These are phyloP conservation scores for Drosophila hamatofila DNA, from an alignment of 2,888 invertebrate species.

Conservation along the genomic window DNA sequence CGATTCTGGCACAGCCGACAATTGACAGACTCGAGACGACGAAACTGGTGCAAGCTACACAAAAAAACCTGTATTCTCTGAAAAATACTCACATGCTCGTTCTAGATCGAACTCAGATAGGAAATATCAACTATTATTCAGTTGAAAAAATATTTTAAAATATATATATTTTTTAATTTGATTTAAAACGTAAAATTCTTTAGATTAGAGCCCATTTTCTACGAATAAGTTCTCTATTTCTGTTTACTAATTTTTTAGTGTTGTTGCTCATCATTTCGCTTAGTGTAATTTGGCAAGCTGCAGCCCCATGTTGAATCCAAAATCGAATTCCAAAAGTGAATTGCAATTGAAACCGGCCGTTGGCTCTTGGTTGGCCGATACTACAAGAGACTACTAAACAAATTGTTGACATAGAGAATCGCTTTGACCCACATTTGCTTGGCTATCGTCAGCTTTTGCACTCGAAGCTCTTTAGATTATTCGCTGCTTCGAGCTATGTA, in stretches of 20 bases:
- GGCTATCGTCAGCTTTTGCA: slow-evolving; percentile 31
- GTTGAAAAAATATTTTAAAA: not conserved
- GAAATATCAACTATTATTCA: not conserved
- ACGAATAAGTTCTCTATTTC: not conserved
- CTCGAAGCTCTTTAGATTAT: slow-evolving; percentile 7
- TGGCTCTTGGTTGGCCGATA: slow-evolving; percentile 8
- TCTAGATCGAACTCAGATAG: not conserved
- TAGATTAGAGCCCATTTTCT: not conserved
- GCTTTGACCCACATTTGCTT: slow-evolving; percentile 66
- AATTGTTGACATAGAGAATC: slow-evolving; percentile 61
- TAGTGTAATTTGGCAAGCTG: slow-evolving; percentile 18
- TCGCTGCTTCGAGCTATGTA: slow-evolving; percentile 12
- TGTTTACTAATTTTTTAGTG: not conserved
- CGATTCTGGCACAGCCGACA: slow-evolving; percentile 52
- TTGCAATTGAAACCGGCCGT: slow-evolving; percentile 42
- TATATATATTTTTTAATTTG: fast-evolving
- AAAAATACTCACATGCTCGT: not conserved
- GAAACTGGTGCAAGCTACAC: slow-evolving; percentile 43
- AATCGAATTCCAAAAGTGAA: slow-evolving; percentile 25
- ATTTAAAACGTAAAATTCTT: not conserved
- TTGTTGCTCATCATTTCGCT: slow-evolving; percentile 3
- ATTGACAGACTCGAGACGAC: slow-evolving; percentile 14
- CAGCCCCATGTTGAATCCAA: slow-evolving; percentile 35
- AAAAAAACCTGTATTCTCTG: slow-evolving; percentile 34
- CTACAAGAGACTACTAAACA: slow-evolving; percentile 49